Evolutionary conservation across 2,888 invertebrate genomes (phyloP), one percentile per base, ranked within the genome.

Genomic region (Drosophila algonquin): DNA sequence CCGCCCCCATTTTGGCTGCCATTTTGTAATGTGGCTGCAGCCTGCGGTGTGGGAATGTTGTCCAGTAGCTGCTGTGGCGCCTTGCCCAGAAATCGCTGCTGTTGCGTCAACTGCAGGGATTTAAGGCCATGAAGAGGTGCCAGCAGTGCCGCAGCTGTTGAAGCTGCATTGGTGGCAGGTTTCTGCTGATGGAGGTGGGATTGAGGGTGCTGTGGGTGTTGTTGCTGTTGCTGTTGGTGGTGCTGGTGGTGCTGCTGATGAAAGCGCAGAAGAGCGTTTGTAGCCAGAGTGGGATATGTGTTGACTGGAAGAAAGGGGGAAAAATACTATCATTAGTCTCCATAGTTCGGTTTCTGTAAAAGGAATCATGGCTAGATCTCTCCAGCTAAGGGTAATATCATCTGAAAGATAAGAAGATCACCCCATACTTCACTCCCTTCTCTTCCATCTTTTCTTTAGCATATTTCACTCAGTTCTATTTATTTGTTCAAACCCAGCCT

Each of bases 91-190:
- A 84, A 89, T 44, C 82, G 84, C n/a, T 75, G 77, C 30, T 88
- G 90, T 56, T 87, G 90, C 47, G 77, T 46, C 24, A 87, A 69
- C 63, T 90, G 90, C 59, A 91, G 71, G n/a, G 88, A 80, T 73
- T 91, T 91, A 3, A 91, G 70, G 18, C 87, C 80, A 59, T 88
- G 88, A 27, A 91, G 65, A 1, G 91, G 90, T 78, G 84, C 84
- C 81, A 91, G 78, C 58, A 91, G 62, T 24, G 89, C 74, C 24
- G 87, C 48, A 65, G 71, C 46, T 67, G 80, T 52, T 73, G 69
- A 27, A 68, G 79, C 51, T 47, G 82, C 61, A 56, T 77, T 73
- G 53, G 78, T 75, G 53, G 74, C 56, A n/a, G 73, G 55, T 24
- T 81, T 85, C 18, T 75, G 79, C 30, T 79, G 84, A 2, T 78